phyloP scores from a whole-genome alignment of 2,113 vertebrate species.

The Elanoides forficatus region DNA sequence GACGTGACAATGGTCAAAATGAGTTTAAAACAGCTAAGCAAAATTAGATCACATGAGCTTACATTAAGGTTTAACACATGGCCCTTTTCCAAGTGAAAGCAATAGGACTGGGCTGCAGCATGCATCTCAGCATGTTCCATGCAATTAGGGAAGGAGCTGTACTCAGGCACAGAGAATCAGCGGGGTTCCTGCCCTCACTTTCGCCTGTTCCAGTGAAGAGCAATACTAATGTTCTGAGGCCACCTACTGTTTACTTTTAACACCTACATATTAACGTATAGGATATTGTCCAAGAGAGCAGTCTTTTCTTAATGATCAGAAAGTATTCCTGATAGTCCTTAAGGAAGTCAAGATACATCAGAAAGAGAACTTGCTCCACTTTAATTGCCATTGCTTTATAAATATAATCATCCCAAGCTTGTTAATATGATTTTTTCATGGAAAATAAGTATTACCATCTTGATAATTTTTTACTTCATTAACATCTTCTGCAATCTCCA shows the following conservation, averaged over 20 bases:
- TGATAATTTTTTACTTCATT: background rate
- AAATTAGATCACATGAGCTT: background rate
- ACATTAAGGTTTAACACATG: background rate
- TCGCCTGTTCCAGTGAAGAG: background rate
- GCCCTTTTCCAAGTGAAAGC: background rate
- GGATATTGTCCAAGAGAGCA: background rate
- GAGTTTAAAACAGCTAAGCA: background rate
- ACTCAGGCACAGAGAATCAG: background rate
- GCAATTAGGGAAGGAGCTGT: background rate
- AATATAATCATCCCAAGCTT: background rate
- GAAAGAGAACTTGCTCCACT: background rate
- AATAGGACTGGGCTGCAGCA: background rate
- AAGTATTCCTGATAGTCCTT: background rate
- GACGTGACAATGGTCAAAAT: background rate
- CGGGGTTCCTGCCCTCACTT: background rate
- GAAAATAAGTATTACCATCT: background rate
- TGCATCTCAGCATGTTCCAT: background rate
- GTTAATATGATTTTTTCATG: background rate
- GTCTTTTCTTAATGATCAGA: background rate
- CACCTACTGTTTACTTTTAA: conserved; percentile 57
- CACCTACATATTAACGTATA: background rate
- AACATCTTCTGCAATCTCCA: background rate
- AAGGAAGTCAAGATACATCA: background rate
- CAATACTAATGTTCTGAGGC: conserved; percentile 56
- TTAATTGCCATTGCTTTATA: background rate